Conservation (phyloP, 2,797 vertebrate genomes). For the Scyliorhinus canicula region DNA sequence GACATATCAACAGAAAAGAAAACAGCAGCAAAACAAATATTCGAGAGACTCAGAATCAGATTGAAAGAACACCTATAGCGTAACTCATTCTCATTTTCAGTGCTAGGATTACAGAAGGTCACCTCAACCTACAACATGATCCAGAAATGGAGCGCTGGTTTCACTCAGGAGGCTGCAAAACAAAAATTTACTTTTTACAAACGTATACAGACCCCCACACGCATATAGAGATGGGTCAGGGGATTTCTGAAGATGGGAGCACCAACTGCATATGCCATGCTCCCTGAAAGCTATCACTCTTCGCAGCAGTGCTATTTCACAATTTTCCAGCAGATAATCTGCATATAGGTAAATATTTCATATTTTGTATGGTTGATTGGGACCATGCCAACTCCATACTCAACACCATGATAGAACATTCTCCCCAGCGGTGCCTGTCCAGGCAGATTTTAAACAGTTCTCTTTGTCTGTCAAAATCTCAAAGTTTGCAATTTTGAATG, state of each 20-base stretch:
- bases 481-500: background rate
- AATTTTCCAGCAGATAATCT: background rate
- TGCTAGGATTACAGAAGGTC: background rate
- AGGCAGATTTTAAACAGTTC: background rate
- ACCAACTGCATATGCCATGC: too few species aligned
- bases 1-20: slow-evolving; percentile 43
- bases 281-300: background rate
- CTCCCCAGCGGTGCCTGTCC: background rate
- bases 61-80: background rate
- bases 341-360: background rate
- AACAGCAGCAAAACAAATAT: slow-evolving; percentile 34
- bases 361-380: background rate
- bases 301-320: background rate
- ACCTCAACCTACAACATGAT: background rate
- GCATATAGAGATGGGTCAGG: background rate
- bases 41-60: background rate
- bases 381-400: background rate
- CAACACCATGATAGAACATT: background rate
- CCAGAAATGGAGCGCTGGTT: background rate
- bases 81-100: background rate
- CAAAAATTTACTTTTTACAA: background rate
- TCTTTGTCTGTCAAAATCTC: background rate
- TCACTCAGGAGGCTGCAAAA: background rate
- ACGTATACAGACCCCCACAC: background rate
- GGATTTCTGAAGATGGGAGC: background rate